Conservation (phyloP, 2,797 vertebrate species). For the Decapterus maruadsi region DNA sequence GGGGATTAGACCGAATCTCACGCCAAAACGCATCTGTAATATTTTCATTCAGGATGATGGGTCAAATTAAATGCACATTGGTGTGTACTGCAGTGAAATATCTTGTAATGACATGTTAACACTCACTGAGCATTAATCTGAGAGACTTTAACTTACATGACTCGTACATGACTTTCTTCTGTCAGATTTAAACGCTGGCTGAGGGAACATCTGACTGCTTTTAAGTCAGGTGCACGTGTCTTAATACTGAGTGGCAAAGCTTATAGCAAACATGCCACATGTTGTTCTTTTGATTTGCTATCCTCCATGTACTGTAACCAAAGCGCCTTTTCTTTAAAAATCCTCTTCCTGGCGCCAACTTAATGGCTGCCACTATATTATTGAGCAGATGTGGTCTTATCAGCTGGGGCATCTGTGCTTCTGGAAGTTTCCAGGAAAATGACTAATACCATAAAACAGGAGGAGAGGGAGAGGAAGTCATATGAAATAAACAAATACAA, state of each 20-base stretch:
- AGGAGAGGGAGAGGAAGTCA: constrained; percentile 1
- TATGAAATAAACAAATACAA: too few relatives aligned
- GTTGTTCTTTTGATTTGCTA: constrained; percentile 8
- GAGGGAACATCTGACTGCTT: constrained; percentile 24
- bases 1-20: not conserved
- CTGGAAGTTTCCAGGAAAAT: constrained; percentile 24
- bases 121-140: constrained; percentile 47
- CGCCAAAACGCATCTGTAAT: constrained; percentile 29
- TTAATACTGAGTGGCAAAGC: constrained; percentile 60
- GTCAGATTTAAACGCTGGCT: constrained; percentile 52
- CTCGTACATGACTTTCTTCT: constrained; percentile 44
- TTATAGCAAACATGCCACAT: constrained; percentile 17
- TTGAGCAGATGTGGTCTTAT: constrained; percentile 22
- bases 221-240: constrained; percentile 26
- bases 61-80: constrained; percentile 43
- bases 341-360: constrained; percentile 8
- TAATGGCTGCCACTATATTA: constrained; percentile 19
- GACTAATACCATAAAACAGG: constrained; percentile 20
- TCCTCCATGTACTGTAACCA: not conserved
- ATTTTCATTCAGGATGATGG: constrained; percentile 41
- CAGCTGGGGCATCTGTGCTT: constrained; percentile 2
- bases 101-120: constrained; percentile 63
- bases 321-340: constrained; percentile 15
- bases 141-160: constrained; percentile 36
- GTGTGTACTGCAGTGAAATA: constrained; percentile 26